These are phyloP conservation scores for Dioctria rufipes DNA, from an alignment of 2,888 invertebrate genomes.

Conservation along the genomic window DNA sequence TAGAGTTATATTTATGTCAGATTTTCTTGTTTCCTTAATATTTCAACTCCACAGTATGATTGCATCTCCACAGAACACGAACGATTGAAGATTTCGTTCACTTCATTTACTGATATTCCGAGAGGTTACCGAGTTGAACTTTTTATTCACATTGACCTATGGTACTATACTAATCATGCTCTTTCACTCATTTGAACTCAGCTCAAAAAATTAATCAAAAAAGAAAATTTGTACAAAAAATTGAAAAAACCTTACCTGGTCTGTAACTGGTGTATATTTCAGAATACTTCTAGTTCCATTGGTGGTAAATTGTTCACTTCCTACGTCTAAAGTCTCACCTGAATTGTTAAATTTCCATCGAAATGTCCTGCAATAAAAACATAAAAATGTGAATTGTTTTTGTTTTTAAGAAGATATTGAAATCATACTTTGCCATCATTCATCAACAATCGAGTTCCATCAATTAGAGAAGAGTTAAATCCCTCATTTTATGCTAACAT, in stretches of 20 bases:
- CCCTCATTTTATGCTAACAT: neutral
- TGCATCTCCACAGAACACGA: too few species aligned
- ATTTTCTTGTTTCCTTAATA: too few species aligned
- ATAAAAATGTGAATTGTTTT: constrained; percentile 9
- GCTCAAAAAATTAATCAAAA: too few species aligned
- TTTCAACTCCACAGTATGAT: too few species aligned
- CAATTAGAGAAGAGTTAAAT: neutral
- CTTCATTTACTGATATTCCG: too few species aligned
- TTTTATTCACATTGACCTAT: too few species aligned
- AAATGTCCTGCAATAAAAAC: constrained; percentile 76
- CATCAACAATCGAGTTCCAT: neutral
- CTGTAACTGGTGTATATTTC: constrained; percentile 77
- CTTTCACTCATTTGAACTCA: too few species aligned
- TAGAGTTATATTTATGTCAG: too few species aligned
- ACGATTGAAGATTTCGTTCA: too few species aligned
- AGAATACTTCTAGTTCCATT: constrained; percentile 83
- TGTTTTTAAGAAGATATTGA: neutral
- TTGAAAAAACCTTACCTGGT: constrained; percentile 67
- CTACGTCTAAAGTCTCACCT: constrained; percentile 88
- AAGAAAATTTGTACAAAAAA: neutral
- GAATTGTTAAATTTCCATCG: constrained; percentile 97
- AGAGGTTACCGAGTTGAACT: too few species aligned
- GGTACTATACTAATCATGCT: too few species aligned
- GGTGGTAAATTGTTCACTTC: constrained; percentile 82
- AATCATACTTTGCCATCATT: constrained; percentile 2